These are phyloP conservation scores for Sericinus montela DNA, from an alignment of 2,888 invertebrate genomes.

Conservation along the genomic window DNA sequence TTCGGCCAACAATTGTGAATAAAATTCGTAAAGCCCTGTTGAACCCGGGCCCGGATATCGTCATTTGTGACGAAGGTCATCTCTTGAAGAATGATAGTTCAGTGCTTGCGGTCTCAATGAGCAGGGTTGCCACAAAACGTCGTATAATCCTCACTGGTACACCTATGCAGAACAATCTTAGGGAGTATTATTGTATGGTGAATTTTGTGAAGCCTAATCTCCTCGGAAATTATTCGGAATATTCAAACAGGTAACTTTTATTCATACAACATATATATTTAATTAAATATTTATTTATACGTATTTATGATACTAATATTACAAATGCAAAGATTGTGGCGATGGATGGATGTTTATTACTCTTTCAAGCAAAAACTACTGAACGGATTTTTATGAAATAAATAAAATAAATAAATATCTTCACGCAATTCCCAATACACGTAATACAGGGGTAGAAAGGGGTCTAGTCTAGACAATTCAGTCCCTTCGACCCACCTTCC, in stretches of 20 bases:
- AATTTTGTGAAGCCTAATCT: conserved; percentile 94
- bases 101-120: conserved; percentile 85
- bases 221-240: conserved; percentile 90
- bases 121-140: conserved; percentile 83
- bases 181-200: conserved; percentile 95
- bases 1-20: conserved; percentile 55
- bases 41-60: conserved; percentile 88
- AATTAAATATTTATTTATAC: too few relatives aligned
- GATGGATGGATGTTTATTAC: too few relatives aligned
- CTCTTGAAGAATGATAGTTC: conserved; percentile 91
- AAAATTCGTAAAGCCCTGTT: conserved; percentile 75
- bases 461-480: too few relatives aligned
- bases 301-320: too few relatives aligned
- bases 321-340: too few relatives aligned
- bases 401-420: too few relatives aligned
- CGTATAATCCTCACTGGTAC: conserved; percentile 93
- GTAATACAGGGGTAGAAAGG: too few relatives aligned
- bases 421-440: too few relatives aligned
- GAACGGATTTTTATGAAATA: too few relatives aligned
- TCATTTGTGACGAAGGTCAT: conserved; percentile 96
- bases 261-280: too few relatives aligned
- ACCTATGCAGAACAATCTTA: conserved; percentile 94
- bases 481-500: too few relatives aligned
- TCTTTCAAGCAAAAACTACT: too few relatives aligned
- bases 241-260: conserved; percentile 82